These are phyloP conservation scores for Drosophila eugracilis DNA, from an alignment of 1,140 invertebrate species.

Conservation along the genomic window DNA sequence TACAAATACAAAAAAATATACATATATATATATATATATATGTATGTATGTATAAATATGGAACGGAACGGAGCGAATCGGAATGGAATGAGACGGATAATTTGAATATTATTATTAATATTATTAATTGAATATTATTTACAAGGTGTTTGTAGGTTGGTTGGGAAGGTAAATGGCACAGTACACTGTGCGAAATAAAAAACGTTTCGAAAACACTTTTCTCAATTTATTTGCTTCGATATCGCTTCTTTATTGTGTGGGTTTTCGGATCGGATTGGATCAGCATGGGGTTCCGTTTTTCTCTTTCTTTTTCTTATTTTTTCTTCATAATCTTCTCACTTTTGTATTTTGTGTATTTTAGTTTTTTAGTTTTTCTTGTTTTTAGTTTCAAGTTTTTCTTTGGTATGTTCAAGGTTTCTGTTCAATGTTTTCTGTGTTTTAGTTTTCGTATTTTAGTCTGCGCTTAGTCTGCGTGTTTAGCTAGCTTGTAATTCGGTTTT, in stretches of 20 bases:
- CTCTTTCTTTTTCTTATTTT: too few species aligned
- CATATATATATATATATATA: constrained; percentile 8
- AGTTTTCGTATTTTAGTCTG: constrained; percentile 33
- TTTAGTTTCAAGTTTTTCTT: constrained; percentile 5
- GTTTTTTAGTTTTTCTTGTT: neutral
- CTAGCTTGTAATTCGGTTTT: constrained; percentile 43
- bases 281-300: constrained; percentile 17
- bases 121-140: constrained; percentile 15
- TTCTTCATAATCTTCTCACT: constrained; percentile 44
- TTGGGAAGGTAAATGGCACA: constrained; percentile 5
- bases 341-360: constrained; percentile 14
- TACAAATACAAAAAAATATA: constrained; percentile 51
- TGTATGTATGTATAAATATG: constrained; percentile 10
- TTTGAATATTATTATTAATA: constrained; percentile 7
- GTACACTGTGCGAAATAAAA: constrained; percentile 41
- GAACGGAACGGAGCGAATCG: constrained; percentile 22
- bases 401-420: constrained; percentile 33
- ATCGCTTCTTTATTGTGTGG: constrained; percentile 36
- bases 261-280: constrained; percentile 29
- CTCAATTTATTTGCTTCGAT: constrained; percentile 33
- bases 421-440: too few species aligned
- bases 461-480: constrained; percentile 29
- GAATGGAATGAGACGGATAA: constrained; percentile 38
- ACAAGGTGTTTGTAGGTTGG: constrained; percentile 16
- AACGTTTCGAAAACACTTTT: constrained; percentile 40